A percentile compares a stretch with the other conserved stretches of the same genome.
Evolutionary conservation across 2,797 vertebrate genomes (phyloP).

Genomic region (Schizothorax lantsangensis): DNA sequence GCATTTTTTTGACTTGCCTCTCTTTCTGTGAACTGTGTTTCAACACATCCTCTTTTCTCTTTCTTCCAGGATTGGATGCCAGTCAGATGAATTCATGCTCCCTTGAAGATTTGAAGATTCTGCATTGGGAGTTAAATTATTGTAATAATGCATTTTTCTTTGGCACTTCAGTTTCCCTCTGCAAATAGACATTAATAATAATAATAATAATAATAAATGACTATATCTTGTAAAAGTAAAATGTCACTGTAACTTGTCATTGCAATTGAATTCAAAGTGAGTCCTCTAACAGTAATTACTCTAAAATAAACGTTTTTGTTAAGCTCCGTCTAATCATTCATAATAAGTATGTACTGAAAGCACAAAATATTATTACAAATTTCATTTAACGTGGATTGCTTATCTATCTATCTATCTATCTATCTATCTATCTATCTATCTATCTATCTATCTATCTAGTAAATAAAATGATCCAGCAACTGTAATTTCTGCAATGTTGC

Average conservation of each 20-base stretch:
- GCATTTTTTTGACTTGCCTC: not conserved
- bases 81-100: not conserved
- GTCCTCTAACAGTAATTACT: not conserved
- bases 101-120: not conserved
- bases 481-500: not conserved
- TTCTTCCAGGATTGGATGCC: not conserved
- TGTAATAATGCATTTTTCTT: not conserved
- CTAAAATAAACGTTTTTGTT: not conserved
- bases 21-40: not conserved
- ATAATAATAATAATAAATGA: not conserved
- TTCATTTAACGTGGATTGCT: too few relatives aligned
- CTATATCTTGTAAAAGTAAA: not conserved
- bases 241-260: not conserved
- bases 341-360: too few relatives aligned
- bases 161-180: not conserved
- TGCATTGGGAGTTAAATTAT: not conserved
- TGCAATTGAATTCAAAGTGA: not conserved
- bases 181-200: not conserved
- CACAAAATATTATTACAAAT: too few relatives aligned
- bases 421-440: too few relatives aligned
- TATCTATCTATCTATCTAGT: too few relatives aligned
- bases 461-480: not conserved
- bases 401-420: too few relatives aligned
- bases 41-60: not conserved
- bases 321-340: not conserved